Evolutionary conservation across 2,797 vertebrate genomes (phyloP), one percentile per base, ranked within the genome.

Genomic region (Spinus olivaceus): DNA sequence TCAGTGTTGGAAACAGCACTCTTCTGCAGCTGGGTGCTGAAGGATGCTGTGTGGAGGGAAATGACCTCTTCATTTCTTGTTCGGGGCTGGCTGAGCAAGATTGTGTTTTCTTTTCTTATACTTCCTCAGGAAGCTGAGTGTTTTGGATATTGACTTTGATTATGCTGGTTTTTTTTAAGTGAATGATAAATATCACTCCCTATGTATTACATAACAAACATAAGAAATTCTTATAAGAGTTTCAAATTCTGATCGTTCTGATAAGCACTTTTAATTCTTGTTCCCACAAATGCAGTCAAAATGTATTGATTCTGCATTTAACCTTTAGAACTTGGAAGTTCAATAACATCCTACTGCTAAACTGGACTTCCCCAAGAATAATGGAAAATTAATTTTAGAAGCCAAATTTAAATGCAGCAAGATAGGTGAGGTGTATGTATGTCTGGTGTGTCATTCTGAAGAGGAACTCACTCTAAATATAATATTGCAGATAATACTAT

Each of bases 41-140:
- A 65, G 73, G 76, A 33, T 60, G 30, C n/a, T 32, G 27, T 4
- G 11, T 32, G 24, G 11, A 10, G 32, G 39, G 64, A 76, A 84
- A 4, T 51, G 33, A 56, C 44, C 41, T 88, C 59, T 72, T 81
- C 11, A 4, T 79, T 84, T 47, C 67, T 32, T 81, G 32, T 39
- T 61, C n/a, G 64, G 39, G 14, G 23, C 47, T 76, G n/a, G 5
- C 78, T 63, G 59, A 49, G 59, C 56, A 79, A 69, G 23, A 56
- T 66, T 20, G 18, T 6, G 16, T 74, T 84, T 92, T 77, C 21
- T 65, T 78, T 73, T 70, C 39, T 86, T 86, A 10, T 56, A 12
- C 72, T 92, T 94, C 61, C 69, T 71, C 25, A 74, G 92, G 76
- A 96, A 94, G 49, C 44, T 56, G 21, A 61, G 90, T 76, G 54